phyloP scores from a whole-genome alignment of 2,888 invertebrate species.

The Cheilosia urbana region DNA sequence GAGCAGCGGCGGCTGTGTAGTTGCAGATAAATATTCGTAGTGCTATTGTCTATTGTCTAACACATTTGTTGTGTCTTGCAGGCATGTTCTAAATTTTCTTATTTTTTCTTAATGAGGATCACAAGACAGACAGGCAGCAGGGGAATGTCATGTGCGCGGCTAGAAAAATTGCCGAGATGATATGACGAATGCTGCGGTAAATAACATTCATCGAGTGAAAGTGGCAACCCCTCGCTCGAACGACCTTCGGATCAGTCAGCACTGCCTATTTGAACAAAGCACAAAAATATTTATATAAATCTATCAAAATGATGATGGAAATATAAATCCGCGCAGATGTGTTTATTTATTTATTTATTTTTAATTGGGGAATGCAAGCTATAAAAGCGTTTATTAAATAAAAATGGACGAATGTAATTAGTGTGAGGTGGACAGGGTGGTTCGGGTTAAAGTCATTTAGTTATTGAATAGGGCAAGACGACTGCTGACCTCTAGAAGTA shows the following conservation, averaged over 20 bases:
- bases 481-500: too few species aligned
- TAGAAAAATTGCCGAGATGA: not conserved
- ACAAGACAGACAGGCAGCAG: constrained; percentile 22
- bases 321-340: too few species aligned
- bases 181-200: not conserved
- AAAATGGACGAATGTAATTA: too few species aligned
- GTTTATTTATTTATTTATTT: too few species aligned
- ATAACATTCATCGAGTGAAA: constrained; percentile 1
- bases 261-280: not conserved
- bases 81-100: constrained; percentile 50
- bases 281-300: too few species aligned
- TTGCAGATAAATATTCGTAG: not conserved
- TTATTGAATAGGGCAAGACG: too few species aligned
- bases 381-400: too few species aligned
- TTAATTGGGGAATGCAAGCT: too few species aligned
- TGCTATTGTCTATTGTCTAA: constrained; percentile 2
- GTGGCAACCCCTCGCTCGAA: not conserved
- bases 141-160: not conserved
- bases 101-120: constrained; percentile 32
- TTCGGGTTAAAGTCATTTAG: too few species aligned
- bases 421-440: too few species aligned
- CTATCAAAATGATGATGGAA: too few species aligned
- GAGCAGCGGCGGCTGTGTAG: not conserved
- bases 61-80: constrained; percentile 39
- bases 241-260: not conserved